These are phyloP conservation scores for Ceratosolen solmsi DNA, from an alignment of 1,140 invertebrate genomes.

Conservation along the genomic window DNA sequence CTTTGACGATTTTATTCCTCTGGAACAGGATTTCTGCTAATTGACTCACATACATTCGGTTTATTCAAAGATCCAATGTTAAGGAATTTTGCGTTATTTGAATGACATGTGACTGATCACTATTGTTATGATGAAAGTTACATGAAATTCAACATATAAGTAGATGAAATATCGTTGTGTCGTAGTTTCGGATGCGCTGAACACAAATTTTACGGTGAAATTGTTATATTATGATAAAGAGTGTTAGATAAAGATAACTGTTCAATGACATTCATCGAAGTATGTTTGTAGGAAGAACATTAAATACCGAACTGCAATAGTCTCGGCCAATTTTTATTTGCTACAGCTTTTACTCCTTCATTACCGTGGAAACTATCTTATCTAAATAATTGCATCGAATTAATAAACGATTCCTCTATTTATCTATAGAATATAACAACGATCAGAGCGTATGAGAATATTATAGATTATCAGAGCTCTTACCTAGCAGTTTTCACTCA, in stretches of 20 bases:
- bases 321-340: background rate
- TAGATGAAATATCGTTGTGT: background rate
- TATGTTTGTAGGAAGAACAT: background rate
- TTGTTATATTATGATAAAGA: background rate
- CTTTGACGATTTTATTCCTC: conserved; percentile 1
- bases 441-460: no score
- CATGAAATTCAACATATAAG: background rate
- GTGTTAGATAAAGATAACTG: background rate
- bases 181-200: background rate
- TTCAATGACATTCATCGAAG: background rate
- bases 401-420: background rate
- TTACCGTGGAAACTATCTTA: background rate
- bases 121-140: no score
- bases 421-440: no score
- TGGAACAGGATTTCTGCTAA: background rate
- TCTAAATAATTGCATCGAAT: background rate
- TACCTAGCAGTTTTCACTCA: no score
- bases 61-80: background rate
- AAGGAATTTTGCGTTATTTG: conserved; percentile 1
- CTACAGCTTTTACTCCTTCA: no score
- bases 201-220: background rate
- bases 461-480: no score
- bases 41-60: background rate
- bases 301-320: background rate
- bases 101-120: background rate